Evolutionary conservation across 2,888 invertebrate genomes (phyloP).

Genomic region (Nemapogon koenigi): DNA sequence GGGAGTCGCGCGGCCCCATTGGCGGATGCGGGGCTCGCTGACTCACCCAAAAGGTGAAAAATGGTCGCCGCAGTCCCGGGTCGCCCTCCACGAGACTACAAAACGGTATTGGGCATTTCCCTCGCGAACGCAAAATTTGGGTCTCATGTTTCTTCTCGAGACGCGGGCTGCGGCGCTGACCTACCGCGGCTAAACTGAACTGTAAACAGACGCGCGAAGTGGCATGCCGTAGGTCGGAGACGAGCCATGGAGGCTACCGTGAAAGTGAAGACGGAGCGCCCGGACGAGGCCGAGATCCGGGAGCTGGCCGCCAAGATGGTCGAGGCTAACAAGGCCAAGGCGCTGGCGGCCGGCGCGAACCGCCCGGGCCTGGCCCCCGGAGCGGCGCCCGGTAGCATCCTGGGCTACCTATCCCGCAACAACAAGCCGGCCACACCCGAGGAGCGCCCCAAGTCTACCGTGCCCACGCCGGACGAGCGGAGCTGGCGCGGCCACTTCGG

Average conservation of each 20-base stretch:
- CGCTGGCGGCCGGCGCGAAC: constrained; percentile 52
- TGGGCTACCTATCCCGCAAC: constrained; percentile 66
- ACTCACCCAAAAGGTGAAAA: constrained; percentile 69
- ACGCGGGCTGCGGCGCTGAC: too few species aligned
- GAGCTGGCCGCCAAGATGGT: constrained; percentile 88
- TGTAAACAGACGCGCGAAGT: too few species aligned
- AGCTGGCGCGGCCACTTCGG: constrained; percentile 86
- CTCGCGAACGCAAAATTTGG: constrained; percentile 60
- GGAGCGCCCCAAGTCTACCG: constrained; percentile 52
- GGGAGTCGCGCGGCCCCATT: constrained; percentile 69
- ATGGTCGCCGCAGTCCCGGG: constrained; percentile 61
- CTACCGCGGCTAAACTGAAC: too few species aligned
- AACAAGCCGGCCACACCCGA: constrained; percentile 31
- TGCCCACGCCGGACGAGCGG: constrained; percentile 70
- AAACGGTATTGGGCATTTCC: constrained; percentile 66
- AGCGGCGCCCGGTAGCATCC: constrained; percentile 61
- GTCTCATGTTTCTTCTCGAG: constrained; percentile 51
- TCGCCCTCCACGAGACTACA: constrained; percentile 67
- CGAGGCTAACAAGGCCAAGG: constrained; percentile 78
- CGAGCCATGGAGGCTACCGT: constrained; percentile 43
- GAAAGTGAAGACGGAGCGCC: constrained; percentile 75
- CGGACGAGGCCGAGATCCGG: constrained; percentile 87
- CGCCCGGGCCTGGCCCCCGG: constrained; percentile 39
- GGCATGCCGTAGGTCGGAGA: too few species aligned
- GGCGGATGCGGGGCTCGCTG: constrained; percentile 52